Percentiles rank a stretch among this genome's conserved stretches.
Evolutionary conservation across 2,888 invertebrate species (phyloP).

Genomic region (Acanthosoma haemorrhoidale): DNA sequence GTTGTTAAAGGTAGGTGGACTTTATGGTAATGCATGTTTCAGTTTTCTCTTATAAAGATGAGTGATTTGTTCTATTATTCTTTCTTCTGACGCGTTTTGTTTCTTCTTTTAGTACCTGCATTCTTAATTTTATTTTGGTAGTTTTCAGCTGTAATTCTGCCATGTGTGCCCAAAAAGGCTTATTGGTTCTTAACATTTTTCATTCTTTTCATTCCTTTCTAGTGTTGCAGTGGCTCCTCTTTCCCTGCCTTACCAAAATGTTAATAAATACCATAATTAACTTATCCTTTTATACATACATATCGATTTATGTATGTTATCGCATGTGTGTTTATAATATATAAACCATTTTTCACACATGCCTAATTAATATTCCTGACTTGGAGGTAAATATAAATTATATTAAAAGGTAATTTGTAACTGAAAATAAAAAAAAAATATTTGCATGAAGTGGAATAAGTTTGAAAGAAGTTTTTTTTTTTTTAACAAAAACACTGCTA

Average conservation of each 20-base stretch:
- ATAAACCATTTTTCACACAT: slow-evolving; percentile 19
- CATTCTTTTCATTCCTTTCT: slow-evolving; percentile 17
- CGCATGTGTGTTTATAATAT: slow-evolving; percentile 16
- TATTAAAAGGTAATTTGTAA: not conserved
- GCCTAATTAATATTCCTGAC: slow-evolving; percentile 15
- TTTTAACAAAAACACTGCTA: not conserved
- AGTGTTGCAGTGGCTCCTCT: slow-evolving; percentile 37
- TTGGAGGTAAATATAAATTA: slow-evolving; percentile 8
- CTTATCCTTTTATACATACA: slow-evolving; percentile 12
- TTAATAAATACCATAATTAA: slow-evolving; percentile 14
- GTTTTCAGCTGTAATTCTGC: slow-evolving; percentile 26
- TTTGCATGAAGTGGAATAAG: slow-evolving; percentile 18
- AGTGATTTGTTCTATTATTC: slow-evolving; percentile 18
- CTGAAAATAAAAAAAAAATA: not conserved
- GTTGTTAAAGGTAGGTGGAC: slow-evolving; percentile 22
- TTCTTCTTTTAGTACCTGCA: slow-evolving; percentile 25
- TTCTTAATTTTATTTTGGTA: slow-evolving; percentile 25
- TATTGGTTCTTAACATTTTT: slow-evolving; percentile 12
- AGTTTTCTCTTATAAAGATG: slow-evolving; percentile 18
- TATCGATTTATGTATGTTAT: slow-evolving; percentile 22
- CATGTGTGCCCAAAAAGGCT: slow-evolving; percentile 26
- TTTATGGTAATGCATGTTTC: slow-evolving; percentile 25
- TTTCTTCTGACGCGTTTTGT: slow-evolving; percentile 22
- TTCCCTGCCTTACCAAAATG: slow-evolving; percentile 34
- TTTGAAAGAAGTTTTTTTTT: slow-evolving; percentile 6